Conservation (phyloP, 2,113 vertebrate genomes). For the Muntiacus muntjak region DNA sequence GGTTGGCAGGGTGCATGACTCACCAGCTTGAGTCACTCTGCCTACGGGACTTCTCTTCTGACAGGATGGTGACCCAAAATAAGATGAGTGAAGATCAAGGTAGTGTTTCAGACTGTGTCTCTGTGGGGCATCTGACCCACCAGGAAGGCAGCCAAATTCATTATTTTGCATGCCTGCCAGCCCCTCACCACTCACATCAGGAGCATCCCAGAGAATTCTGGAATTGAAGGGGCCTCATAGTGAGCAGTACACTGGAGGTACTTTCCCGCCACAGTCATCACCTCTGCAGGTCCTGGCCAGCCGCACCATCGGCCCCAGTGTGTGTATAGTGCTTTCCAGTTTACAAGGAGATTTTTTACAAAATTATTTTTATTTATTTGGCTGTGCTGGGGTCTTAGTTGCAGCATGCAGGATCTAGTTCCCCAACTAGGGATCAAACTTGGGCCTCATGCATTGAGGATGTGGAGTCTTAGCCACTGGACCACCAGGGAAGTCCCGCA, state of each 20-base stretch:
- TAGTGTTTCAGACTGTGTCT: background rate
- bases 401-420: background rate
- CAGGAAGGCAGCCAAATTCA: background rate
- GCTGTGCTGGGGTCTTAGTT: background rate
- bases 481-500: background rate
- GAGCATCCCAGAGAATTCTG: background rate
- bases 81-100: background rate
- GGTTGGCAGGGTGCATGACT: background rate
- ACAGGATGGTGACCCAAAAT: background rate
- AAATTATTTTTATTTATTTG: background rate
- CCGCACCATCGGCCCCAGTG: background rate
- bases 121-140: background rate
- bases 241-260: background rate
- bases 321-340: background rate
- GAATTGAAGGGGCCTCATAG: background rate
- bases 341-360: background rate
- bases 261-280: background rate
- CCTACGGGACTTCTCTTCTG: background rate
- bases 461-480: background rate
- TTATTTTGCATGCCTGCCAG: background rate
- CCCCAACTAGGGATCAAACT: background rate
- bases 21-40: conserved; percentile 32
- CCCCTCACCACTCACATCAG: background rate
- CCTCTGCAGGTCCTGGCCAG: background rate
- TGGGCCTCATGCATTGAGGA: background rate